Conservation (phyloP, 1,140 invertebrate genomes). For the Steinernema khuongi region DNA sequence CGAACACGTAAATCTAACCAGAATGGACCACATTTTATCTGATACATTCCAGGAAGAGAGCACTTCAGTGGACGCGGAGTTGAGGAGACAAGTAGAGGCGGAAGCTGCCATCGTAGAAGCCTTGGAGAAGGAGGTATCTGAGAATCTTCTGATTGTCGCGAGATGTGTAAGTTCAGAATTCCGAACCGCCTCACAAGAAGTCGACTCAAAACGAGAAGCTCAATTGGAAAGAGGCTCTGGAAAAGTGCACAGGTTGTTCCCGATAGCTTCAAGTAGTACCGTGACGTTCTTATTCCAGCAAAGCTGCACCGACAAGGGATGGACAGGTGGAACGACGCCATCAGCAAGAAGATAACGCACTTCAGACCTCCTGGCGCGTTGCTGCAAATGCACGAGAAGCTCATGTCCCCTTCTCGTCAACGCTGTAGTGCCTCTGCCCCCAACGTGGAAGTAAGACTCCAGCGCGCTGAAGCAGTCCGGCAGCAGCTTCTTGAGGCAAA, state of each 20-base stretch:
- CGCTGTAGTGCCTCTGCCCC: not conserved
- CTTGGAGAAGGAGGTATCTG: not conserved
- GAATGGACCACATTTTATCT: not conserved
- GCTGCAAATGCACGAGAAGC: not conserved
- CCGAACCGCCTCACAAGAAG: not conserved
- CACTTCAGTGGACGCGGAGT: not conserved
- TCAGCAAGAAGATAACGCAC: not conserved
- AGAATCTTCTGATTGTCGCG: not conserved
- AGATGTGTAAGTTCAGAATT: not conserved
- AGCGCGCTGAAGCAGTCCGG: not conserved
- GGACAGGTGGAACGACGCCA: not conserved
- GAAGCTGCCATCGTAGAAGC: not conserved
- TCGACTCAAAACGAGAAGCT: not conserved
- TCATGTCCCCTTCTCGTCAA: not conserved
- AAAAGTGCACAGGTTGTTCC: not conserved
- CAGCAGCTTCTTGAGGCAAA: not conserved
- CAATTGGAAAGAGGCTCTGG: not conserved
- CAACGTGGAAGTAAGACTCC: not conserved
- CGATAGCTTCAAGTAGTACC: not conserved
- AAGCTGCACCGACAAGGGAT: not conserved
- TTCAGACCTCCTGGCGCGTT: not conserved
- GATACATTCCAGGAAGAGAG: not conserved
- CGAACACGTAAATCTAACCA: not conserved
- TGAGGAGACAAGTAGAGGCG: not conserved
- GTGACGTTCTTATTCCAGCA: not conserved